Conservation (phyloP, 2,113 vertebrate genomes). For the Arvicanthis niloticus region DNA sequence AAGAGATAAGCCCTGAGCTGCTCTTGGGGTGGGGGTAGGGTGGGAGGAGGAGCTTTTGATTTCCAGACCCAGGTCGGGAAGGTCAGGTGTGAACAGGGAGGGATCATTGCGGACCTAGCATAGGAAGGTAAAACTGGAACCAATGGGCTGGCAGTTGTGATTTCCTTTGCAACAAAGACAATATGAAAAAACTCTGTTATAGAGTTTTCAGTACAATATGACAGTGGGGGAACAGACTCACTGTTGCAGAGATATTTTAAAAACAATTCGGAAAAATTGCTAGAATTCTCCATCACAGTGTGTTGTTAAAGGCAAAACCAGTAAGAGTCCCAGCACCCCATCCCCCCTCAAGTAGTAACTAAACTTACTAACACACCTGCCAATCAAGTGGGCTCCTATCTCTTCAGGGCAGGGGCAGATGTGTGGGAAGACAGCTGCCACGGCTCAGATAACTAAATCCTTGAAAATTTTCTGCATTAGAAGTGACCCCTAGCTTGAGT, state of each 20-base stretch:
- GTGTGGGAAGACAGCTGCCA: background rate
- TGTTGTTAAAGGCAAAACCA: background rate
- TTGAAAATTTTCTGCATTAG: background rate
- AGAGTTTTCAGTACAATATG: background rate
- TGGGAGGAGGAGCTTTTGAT: too few relatives aligned
- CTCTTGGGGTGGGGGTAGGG: background rate
- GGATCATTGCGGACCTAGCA: background rate
- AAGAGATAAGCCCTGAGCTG: background rate
- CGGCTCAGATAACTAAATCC: background rate
- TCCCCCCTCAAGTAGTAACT: background rate
- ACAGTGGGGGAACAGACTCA: background rate
- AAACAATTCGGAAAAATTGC: background rate
- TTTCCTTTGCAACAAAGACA: background rate
- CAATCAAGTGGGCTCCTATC: background rate
- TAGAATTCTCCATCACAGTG: background rate
- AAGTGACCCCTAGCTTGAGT: background rate
- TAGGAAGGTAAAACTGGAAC: background rate
- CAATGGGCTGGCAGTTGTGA: background rate
- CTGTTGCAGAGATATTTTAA: background rate
- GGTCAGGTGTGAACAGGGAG: background rate
- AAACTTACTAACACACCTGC: background rate
- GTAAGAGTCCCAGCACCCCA: background rate
- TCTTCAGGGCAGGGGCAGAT: too few relatives aligned
- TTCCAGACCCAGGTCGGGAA: background rate
- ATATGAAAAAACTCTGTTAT: background rate